Evolutionary conservation across 2,113 vertebrate species (phyloP), one percentile per base, ranked within the genome.

Genomic region (Embiotoca jacksoni): DNA sequence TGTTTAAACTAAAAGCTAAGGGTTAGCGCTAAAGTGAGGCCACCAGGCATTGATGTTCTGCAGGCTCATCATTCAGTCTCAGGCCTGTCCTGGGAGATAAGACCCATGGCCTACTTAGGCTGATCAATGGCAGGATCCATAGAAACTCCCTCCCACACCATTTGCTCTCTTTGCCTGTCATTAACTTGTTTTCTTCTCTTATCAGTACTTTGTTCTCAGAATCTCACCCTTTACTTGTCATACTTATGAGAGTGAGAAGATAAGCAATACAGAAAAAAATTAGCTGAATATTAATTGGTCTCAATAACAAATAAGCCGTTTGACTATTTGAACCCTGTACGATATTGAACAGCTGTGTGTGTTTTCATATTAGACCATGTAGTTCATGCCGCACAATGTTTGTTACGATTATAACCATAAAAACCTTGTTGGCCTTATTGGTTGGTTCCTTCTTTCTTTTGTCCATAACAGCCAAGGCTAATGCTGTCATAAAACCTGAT

Each of bases 111-210:
- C 85, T 63, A 74, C 83, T 86, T 78, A 79, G 62, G 69, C 81
- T 88, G 91, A 93, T 93, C 84, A 79, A 85, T 92, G 78, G 66
- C 61, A 35, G 39, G 62, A 90, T 90, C 86, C 72, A 86, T 88
- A 75, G 39, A 53, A 82, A 75, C 67, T 15, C 68, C 79, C 63
- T 64, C 62, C 74, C 57, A 49, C 57, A 63, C 46, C 2, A 70
- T 81, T 73, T 79, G 31, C 71, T 79, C 81, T 66, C 81, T 91
- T 88, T 89, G 84, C 90, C 81, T 85, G 80, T 80, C 74, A 75
- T 83, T 85, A 80, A 80, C 65, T 75, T 81, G 49, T 80, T 82
- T 77, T 84, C 81, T 77, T 65, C 57, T 30, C 9, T 32, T 69
- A 62, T 88, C 70, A 59, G 68, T 39, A 14, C 36, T 15, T 63